Evolutionary conservation across 2,888 invertebrate genomes (phyloP).

Genomic region (Mycalesis mineus): DNA sequence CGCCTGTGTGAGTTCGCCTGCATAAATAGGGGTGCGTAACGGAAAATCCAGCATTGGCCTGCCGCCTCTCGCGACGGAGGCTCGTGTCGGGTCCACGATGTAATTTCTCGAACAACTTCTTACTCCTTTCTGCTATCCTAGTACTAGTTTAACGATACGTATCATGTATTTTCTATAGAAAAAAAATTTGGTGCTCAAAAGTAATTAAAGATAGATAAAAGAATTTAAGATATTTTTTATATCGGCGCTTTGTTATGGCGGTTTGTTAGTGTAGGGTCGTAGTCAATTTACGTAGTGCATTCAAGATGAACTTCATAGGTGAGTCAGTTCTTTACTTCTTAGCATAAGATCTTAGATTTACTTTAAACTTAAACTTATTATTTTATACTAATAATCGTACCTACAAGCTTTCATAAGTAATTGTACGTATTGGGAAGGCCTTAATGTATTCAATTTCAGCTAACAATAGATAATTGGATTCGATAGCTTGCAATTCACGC

Average conservation of each 20-base stretch:
- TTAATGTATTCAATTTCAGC: neutral
- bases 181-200: conserved; percentile 65
- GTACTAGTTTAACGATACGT: conserved; percentile 59
- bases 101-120: conserved; percentile 47
- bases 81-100: conserved; percentile 54
- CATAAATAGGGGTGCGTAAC: conserved; percentile 49
- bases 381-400: neutral
- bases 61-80: conserved; percentile 51
- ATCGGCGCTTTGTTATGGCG: conserved; percentile 60
- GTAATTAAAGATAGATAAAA: conserved; percentile 36
- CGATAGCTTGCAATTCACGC: neutral
- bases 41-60: conserved; percentile 52
- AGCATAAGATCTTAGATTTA: neutral
- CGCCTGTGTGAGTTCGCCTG: conserved; percentile 37
- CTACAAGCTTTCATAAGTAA: no score
- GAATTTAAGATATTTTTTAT: conserved; percentile 61
- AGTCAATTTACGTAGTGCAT: conserved; percentile 43
- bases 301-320: conserved; percentile 72
- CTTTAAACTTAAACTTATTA: neutral
- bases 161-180: conserved; percentile 67
- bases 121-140: conserved; percentile 49
- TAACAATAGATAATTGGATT: neutral
- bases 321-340: conserved; percentile 38
- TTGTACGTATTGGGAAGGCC: neutral
- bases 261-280: conserved; percentile 49